Evolutionary conservation across 2,888 invertebrate species (phyloP).

Genomic region (Harpalus rubripes): DNA sequence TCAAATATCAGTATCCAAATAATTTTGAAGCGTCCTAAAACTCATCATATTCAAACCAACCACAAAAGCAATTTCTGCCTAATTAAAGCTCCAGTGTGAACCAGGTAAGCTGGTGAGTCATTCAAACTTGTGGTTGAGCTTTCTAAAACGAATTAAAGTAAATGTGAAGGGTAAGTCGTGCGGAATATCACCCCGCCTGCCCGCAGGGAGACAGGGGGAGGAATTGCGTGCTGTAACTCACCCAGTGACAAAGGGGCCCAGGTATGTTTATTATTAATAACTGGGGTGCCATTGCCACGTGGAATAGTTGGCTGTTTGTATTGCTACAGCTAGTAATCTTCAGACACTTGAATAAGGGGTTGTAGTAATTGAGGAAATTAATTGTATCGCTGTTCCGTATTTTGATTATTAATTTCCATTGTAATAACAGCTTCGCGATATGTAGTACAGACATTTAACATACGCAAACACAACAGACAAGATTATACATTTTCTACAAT

Average conservation of each 20-base stretch:
- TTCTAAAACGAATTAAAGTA: constrained; percentile 60
- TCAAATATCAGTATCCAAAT: constrained; percentile 17
- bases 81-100: constrained; percentile 29
- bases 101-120: constrained; percentile 39
- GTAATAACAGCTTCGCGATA: background rate
- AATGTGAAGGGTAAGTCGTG: constrained; percentile 62
- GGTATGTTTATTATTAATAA: constrained; percentile 44
- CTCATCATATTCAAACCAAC: constrained; percentile 29
- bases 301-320: constrained; percentile 26
- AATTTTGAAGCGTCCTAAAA: constrained; percentile 30
- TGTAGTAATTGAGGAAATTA: constrained; percentile 27
- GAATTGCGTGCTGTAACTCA: constrained; percentile 53
- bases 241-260: constrained; percentile 32
- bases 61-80: constrained; percentile 46
- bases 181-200: constrained; percentile 56
- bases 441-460: background rate
- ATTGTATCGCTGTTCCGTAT: background rate
- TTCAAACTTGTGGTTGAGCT: constrained; percentile 47
- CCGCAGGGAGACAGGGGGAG: constrained; percentile 1
- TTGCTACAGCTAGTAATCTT: background rate
- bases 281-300: constrained; percentile 33
- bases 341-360: background rate
- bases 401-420: constrained; percentile 13
- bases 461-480: background rate
- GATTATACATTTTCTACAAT: background rate